Conservation (phyloP, 2,888 invertebrate genomes). For the Villa cingulata region DNA sequence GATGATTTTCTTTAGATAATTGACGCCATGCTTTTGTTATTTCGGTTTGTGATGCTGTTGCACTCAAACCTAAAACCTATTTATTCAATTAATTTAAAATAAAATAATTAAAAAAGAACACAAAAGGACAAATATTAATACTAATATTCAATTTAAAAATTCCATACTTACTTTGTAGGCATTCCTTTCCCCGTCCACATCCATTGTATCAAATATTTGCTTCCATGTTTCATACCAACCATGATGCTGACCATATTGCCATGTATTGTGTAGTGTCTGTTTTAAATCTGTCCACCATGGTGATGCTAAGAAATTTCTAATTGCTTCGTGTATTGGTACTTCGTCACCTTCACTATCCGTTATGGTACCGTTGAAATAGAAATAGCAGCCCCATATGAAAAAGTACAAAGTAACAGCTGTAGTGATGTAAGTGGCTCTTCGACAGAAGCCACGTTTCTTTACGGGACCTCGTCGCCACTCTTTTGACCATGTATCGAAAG, state of each 20-base stretch:
- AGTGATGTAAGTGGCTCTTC: conserved; percentile 46
- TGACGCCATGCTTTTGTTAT: conserved; percentile 70
- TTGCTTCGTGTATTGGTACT: conserved; percentile 73
- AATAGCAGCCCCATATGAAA: conserved; percentile 59
- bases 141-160: background rate
- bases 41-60: conserved; percentile 71
- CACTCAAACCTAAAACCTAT: conserved; percentile 59
- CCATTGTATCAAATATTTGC: conserved; percentile 70
- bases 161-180: conserved; percentile 54
- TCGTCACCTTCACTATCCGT: conserved; percentile 76
- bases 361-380: conserved; percentile 79
- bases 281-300: conserved; percentile 78
- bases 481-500: conserved; percentile 64
- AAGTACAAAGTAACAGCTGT: conserved; percentile 54
- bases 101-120: background rate
- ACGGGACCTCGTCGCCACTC: conserved; percentile 59
- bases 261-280: conserved; percentile 57
- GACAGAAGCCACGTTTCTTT: conserved; percentile 33
- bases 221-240: conserved; percentile 84
- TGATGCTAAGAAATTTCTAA: conserved; percentile 79
- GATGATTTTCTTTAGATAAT: conserved; percentile 76
- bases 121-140: too few species aligned
- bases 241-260: conserved; percentile 64
- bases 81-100: conserved; percentile 7
- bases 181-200: conserved; percentile 82